phyloP scores from a whole-genome alignment of 2,797 vertebrate species.

The Argya squamiceps region DNA sequence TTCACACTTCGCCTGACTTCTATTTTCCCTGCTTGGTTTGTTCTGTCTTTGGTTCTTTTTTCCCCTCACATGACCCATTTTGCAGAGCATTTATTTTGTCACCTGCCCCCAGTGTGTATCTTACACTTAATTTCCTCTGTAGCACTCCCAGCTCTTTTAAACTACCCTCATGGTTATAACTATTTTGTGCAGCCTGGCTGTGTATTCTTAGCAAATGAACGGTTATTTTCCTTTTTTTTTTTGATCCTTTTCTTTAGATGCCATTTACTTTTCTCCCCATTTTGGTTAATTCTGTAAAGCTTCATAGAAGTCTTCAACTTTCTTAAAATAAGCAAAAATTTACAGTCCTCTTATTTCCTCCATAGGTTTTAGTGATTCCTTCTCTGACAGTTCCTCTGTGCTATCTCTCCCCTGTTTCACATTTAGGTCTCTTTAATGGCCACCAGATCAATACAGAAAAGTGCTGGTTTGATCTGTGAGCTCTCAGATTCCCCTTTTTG shows the following conservation, averaged over 20 bases:
- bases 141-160: neutral
- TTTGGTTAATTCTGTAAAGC: neutral
- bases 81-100: neutral
- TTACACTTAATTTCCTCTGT: neutral
- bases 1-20: neutral
- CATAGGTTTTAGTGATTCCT: neutral
- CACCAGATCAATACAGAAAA: neutral
- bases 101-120: neutral
- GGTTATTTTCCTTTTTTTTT: neutral
- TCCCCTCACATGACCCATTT: neutral
- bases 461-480: neutral
- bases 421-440: neutral
- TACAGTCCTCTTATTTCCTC: neutral
- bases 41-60: neutral
- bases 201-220: neutral
- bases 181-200: neutral
- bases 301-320: neutral
- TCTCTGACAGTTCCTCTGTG: neutral
- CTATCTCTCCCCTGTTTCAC: neutral
- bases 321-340: neutral
- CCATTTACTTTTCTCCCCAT: neutral
- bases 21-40: neutral
- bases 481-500: neutral
- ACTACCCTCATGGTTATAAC: neutral
- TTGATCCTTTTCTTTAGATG: neutral